Evolutionary conservation across 2,797 vertebrate genomes (phyloP), one percentile per base, ranked within the genome.

Genomic region (Nannoperca australis): DNA sequence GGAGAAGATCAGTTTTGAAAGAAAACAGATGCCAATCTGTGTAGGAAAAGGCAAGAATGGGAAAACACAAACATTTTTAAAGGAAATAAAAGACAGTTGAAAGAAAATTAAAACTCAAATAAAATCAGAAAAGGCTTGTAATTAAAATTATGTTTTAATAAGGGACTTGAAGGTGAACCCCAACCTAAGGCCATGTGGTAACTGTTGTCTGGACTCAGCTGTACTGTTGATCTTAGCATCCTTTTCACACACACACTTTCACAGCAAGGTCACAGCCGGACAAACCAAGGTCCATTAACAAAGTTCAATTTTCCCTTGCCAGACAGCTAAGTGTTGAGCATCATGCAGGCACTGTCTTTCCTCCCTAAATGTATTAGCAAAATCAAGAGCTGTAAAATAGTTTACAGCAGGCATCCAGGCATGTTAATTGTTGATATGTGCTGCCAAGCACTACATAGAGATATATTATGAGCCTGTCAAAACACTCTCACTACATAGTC

Each of bases 381-480:
- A 84, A 83, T 84, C 84, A 83, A 70, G 75, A 83, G 80, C 74
- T 86, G 76, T 85, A 91, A 89, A 88, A 87, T 81, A 81, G 76
- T 62, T 84, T 73, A 72, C 70, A 85, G 73, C 85, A 69, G 66
- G 65, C 80, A 85, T 51, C 77, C 78, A 65, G 73, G 73, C 86
- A 81, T 82, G 86, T 84, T 89, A 84, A 87, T 84, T 85, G 80
- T 74, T 82, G 70, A 87, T 78, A 17, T n/a, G 62, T 51, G 3
- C 83, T 80, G 79, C 76, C 76, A 76, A 65, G 73, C 78, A 66
- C 69, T 65, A 60, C 70, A 70, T 45, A 71, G 82, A 89, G 79
- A 85, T 81, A 77, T 79, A 85, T 86, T 70, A 85, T 85, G 81
- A 84, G 73, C 49, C 79, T 88, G 86, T 86, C 83, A 87, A 64